Percentiles rank a stretch among this genome's conserved stretches.
Conservation (phyloP, 2,797 vertebrate genomes). For the Falco rusticolus region DNA sequence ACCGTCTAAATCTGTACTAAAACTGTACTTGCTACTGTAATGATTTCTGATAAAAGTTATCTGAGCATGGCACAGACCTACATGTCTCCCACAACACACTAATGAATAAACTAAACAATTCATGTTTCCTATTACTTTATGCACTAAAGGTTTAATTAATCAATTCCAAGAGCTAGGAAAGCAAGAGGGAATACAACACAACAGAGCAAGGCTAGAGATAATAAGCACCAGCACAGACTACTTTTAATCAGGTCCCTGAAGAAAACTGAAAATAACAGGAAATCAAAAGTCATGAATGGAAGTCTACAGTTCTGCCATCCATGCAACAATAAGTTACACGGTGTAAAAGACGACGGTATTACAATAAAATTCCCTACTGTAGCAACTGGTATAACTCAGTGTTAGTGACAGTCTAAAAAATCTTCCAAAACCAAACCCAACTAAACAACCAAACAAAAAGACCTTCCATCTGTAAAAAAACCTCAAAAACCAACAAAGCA, state of each 20-base stretch:
- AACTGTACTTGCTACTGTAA: neutral
- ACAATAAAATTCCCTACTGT: neutral
- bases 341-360: neutral
- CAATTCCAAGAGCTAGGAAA: conserved; percentile 42
- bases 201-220: conserved; percentile 11
- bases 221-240: neutral
- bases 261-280: conserved; percentile 45
- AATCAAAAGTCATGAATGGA: conserved; percentile 34
- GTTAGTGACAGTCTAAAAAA: neutral
- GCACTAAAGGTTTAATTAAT: conserved; percentile 47
- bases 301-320: conserved; percentile 3
- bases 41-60: neutral
- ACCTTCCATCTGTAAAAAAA: neutral
- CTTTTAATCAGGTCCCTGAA: conserved; percentile 49
- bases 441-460: neutral
- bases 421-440: neutral
- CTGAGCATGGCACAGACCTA: neutral
- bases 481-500: neutral
- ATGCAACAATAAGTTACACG: neutral
- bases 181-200: conserved; percentile 46
- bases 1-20: neutral
- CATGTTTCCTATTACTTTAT: neutral
- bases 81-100: neutral
- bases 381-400: neutral
- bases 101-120: conserved; percentile 47